phyloP scores from a whole-genome alignment of 2,888 invertebrate species.

The Oegoconia quadripuncta region DNA sequence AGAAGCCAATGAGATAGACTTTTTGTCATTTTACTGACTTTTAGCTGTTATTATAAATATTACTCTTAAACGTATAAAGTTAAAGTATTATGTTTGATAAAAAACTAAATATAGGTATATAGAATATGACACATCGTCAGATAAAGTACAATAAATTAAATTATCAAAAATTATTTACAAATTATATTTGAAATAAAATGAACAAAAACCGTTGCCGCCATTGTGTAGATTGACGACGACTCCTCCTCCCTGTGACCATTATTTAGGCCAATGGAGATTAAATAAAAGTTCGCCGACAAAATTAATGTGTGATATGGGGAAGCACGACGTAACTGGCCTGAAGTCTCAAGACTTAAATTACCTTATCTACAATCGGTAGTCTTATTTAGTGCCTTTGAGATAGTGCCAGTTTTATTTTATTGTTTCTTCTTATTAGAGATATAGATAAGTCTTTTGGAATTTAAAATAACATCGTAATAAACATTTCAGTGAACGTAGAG shows the following conservation, averaged over 20 bases:
- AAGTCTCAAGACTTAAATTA: slow-evolving; percentile 21
- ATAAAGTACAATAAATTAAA: too few relatives aligned
- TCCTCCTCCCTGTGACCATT: slow-evolving; percentile 23
- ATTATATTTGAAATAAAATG: too few relatives aligned
- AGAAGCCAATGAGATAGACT: too few relatives aligned
- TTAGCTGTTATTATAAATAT: too few relatives aligned
- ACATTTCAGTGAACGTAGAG: background rate
- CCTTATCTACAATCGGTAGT: slow-evolving; percentile 32
- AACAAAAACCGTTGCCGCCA: too few relatives aligned
- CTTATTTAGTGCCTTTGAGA: slow-evolving; percentile 38
- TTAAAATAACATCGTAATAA: background rate
- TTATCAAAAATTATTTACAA: too few relatives aligned
- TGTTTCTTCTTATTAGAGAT: slow-evolving; percentile 17
- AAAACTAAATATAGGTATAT: too few relatives aligned
- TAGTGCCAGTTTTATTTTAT: slow-evolving; percentile 27
- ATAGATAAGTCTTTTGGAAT: background rate
- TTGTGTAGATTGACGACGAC: too few relatives aligned
- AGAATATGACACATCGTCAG: too few relatives aligned
- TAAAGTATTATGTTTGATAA: too few relatives aligned
- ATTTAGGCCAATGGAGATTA: slow-evolving; percentile 46
- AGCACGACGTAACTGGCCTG: slow-evolving; percentile 15
- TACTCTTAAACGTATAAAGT: too few relatives aligned
- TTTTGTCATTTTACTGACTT: too few relatives aligned
- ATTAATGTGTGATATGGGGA: slow-evolving; percentile 37
- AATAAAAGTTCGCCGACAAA: slow-evolving; percentile 48